Base-by-base conservation (phyloP, 2,797 vertebrate genomes). In the Florisuga fusca region DNA sequence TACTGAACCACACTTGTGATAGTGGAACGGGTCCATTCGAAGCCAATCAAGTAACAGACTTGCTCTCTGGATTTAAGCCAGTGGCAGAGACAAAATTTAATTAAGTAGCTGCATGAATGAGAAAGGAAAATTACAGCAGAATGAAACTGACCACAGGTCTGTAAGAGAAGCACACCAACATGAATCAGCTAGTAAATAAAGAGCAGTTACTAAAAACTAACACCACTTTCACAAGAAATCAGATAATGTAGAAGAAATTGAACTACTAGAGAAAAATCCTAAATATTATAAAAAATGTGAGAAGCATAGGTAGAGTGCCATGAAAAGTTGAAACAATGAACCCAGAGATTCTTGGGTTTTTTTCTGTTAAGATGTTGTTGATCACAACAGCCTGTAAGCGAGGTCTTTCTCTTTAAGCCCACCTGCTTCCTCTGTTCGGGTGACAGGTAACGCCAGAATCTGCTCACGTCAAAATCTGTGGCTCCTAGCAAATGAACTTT, bases 171-270 rank as follows among this genome's bases (percentile, higher is more conserved):
- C 45, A 66, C 12, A 86, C 15, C 10, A 31, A 93, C 82, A 89
- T 83, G 92, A 92, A 95, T 91, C 94, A 91, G 79, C 54, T 66
- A 48, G 89, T 95, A 95, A 96, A 96, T 59, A 95, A 64, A 92
- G 38, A 73, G 72, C 87, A 92, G 6, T 72, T 92, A 75, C 36
- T 29, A 33, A 75, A 94, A 94, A 64, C 64, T 31, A 83, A 94
- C 84, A 66, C 21, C 2, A 1, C 50, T 51, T 36, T 13, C 63
- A 76, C 48, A 80, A 77, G 64, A 78, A 88, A 94, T 88, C 34
- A 21, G 36, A 45, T 27, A 29, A 43, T 7, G 14, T 36, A 38
- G 43, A 71, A 87, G 12, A 92, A 87, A 50, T 3, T 0, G 79
- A 78, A 46, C 21, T 46, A 46, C 25, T 41, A 64, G 46, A 67